These are phyloP conservation scores for Rattus rattus DNA, from an alignment of 2,113 vertebrate species.

Conservation along the genomic window DNA sequence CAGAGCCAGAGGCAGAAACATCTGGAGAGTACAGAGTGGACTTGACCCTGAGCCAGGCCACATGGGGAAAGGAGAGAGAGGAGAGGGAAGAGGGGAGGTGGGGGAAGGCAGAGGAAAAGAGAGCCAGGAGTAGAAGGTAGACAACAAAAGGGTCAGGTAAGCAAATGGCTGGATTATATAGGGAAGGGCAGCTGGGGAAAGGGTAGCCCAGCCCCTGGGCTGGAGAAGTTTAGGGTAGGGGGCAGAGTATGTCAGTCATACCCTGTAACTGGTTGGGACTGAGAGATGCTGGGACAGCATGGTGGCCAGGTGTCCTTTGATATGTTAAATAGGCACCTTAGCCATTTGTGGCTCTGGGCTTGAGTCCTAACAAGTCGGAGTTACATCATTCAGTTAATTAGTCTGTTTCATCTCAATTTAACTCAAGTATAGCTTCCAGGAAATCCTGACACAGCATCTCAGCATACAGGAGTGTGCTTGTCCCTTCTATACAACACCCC, in stretches of 20 bases:
- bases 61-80: background rate
- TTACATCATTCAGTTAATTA: background rate
- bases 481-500: too few relatives aligned
- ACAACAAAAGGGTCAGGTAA: background rate
- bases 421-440: slow-evolving; percentile 12
- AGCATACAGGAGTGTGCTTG: background rate
- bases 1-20: background rate
- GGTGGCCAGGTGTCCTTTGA: background rate
- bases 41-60: background rate
- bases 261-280: background rate
- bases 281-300: background rate
- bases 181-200: background rate
- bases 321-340: background rate
- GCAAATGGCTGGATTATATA: background rate
- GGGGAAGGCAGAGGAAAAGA: background rate
- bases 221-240: background rate
- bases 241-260: background rate
- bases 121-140: background rate
- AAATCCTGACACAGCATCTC: background rate
- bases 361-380: background rate
- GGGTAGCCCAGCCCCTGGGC: background rate
- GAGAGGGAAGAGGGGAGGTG: background rate
- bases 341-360: background rate
- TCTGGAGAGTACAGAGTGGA: background rate
- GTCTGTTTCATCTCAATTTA: slow-evolving; percentile 28